A percentile compares a stretch with the other conserved stretches of the same genome.
phyloP scores from a whole-genome alignment of 2,888 invertebrate genomes.

The Calliopum simillimum region DNA sequence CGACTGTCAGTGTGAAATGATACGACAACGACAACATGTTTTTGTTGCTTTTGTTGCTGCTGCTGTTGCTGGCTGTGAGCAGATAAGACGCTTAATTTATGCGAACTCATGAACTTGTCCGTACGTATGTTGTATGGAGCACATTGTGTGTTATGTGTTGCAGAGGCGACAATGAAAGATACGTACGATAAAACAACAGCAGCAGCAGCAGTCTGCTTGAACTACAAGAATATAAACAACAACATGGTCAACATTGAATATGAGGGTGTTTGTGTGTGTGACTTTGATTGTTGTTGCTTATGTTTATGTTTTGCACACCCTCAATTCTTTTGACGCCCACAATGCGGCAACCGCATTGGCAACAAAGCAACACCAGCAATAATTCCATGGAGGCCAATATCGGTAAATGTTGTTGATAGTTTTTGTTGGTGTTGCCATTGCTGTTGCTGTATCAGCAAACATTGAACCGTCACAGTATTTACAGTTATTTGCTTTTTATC shows the following conservation, averaged over 20 bases:
- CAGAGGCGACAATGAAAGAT: slow-evolving; percentile 23
- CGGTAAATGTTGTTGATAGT: not conserved
- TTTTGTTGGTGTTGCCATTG: not conserved
- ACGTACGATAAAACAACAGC: slow-evolving; percentile 13
- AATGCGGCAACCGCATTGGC: slow-evolving; percentile 1
- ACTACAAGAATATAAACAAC: slow-evolving; percentile 3
- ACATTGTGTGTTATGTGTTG: slow-evolving; percentile 17
- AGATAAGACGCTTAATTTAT: slow-evolving; percentile 63
- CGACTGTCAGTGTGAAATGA: slow-evolving; percentile 13
- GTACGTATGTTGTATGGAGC: not conserved
- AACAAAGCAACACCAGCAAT: not conserved
- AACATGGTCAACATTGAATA: not conserved
- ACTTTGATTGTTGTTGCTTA: not conserved
- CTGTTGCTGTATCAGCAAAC: slow-evolving; percentile 11
- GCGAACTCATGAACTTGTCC: slow-evolving; percentile 56
- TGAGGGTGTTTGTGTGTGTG: slow-evolving; percentile 1
- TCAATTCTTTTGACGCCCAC: not conserved
- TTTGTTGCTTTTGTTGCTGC: not conserved
- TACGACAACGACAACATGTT: not conserved
- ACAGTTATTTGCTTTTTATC: not conserved
- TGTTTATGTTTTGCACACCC: not conserved
- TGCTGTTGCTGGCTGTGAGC: slow-evolving; percentile 50
- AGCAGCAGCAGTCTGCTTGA: slow-evolving; percentile 13
- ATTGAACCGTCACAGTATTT: slow-evolving; percentile 4
- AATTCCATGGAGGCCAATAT: slow-evolving; percentile 3